Percentiles rank a stretch among this genome's conserved stretches.
phyloP scores from a whole-genome alignment of 2,888 invertebrate genomes.

The Therioaphis trifolii region DNA sequence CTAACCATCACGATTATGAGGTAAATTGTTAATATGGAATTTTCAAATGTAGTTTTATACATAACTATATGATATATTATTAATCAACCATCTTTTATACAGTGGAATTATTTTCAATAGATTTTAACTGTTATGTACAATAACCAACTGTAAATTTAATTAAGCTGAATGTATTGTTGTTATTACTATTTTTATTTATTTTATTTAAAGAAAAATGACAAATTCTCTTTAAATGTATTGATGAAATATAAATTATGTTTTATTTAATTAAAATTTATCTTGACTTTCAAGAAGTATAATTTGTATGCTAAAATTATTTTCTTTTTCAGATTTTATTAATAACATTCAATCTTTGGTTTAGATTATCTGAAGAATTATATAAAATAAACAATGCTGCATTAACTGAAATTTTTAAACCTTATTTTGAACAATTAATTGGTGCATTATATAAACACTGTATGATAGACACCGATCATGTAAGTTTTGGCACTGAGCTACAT shows the following conservation, averaged over 20 bases:
- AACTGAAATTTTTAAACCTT: constrained; percentile 87
- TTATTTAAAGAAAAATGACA: too few relatives aligned
- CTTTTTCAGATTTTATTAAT: constrained; percentile 77
- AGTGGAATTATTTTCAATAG: too few relatives aligned
- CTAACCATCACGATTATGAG: constrained; percentile 97
- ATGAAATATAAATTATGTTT: too few relatives aligned
- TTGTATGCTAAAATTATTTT: background rate
- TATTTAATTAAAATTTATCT: background rate
- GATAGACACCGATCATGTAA: constrained; percentile 91
- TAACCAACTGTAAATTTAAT: too few relatives aligned
- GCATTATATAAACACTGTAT: constrained; percentile 93
- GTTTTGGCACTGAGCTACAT: constrained; percentile 65
- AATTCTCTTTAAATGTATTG: too few relatives aligned
- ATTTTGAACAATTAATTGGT: constrained; percentile 89
- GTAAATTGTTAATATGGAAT: constrained; percentile 74
- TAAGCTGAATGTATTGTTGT: too few relatives aligned
- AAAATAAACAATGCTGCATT: constrained; percentile 84
- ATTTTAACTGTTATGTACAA: too few relatives aligned
- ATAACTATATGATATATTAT: background rate
- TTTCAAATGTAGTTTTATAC: constrained; percentile 8
- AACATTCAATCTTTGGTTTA: constrained; percentile 97
- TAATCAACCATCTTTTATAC: background rate
- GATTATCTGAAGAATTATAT: constrained; percentile 93
- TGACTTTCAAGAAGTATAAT: background rate
- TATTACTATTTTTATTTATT: too few relatives aligned